Evolutionary conservation across 2,888 invertebrate species (phyloP).

Genomic region (Tromatobia lineatoria): DNA sequence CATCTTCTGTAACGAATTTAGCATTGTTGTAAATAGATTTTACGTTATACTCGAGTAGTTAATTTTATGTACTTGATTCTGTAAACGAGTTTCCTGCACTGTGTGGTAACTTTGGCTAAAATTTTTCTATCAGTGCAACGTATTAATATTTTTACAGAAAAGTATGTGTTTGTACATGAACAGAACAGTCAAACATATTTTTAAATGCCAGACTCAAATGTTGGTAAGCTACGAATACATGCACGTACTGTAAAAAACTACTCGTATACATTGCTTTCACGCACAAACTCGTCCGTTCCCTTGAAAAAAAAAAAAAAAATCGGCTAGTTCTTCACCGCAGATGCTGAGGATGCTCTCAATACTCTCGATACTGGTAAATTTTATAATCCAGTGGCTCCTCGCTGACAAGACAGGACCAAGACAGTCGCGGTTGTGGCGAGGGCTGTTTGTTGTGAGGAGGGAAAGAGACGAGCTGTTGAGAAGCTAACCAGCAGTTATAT

Average conservation of each 20-base stretch:
- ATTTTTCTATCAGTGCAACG: no score
- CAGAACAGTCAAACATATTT: no score
- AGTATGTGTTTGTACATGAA: no score
- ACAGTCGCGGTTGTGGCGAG: constrained; percentile 8
- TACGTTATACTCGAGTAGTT: no score
- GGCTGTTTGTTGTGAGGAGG: constrained; percentile 34
- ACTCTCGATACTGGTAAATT: constrained; percentile 55
- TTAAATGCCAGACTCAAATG: no score
- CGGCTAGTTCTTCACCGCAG: constrained; percentile 1
- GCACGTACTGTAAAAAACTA: constrained; percentile 59
- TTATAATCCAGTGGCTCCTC: constrained; percentile 39
- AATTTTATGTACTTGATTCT: no score
- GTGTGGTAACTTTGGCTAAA: no score
- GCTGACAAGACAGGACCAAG: constrained; percentile 1
- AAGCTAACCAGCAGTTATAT: constrained; percentile 43
- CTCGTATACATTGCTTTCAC: constrained; percentile 69
- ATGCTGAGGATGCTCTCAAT: constrained; percentile 50
- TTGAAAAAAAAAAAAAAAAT: background rate
- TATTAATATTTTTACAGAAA: no score
- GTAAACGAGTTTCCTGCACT: no score
- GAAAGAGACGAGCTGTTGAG: constrained; percentile 45
- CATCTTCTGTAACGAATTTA: no score
- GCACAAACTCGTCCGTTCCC: constrained; percentile 44
- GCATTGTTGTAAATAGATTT: no score
- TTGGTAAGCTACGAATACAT: constrained; percentile 42